Conservation (phyloP, 1,140 invertebrate genomes). For the Bombus fervidus region DNA sequence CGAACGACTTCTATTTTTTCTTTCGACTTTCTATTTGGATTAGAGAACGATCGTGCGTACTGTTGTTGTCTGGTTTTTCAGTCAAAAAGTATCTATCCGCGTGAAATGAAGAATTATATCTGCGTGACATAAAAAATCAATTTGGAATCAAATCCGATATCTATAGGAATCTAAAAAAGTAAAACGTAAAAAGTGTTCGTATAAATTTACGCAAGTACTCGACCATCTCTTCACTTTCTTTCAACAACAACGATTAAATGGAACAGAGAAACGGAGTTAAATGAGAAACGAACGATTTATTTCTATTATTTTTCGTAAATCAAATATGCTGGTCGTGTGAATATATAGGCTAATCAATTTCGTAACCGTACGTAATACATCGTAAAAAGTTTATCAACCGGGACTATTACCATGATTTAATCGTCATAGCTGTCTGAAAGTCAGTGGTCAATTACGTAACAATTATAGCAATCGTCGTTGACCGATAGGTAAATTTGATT, state of each 20-base stretch:
- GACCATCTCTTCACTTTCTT: too few species aligned
- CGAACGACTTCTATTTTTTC: not conserved
- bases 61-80: not conserved
- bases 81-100: not conserved
- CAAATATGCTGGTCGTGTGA: not conserved
- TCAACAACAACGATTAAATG: too few species aligned
- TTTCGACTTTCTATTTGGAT: not conserved
- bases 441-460: not conserved
- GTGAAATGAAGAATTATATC: too few species aligned
- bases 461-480: not conserved
- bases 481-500: not conserved
- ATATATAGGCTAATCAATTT: not conserved
- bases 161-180: too few species aligned
- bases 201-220: too few species aligned
- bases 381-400: too few species aligned
- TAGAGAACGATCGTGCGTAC: not conserved
- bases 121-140: rapidly evolving
- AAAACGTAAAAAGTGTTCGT: too few species aligned
- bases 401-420: not conserved
- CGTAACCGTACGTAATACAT: not conserved
- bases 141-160: too few species aligned
- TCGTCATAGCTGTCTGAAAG: not conserved
- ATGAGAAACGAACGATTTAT: not conserved
- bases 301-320: not conserved
- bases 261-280: too few species aligned